phyloP scores from a whole-genome alignment of 2,113 vertebrate species.

The Mionectes macconnelli region DNA sequence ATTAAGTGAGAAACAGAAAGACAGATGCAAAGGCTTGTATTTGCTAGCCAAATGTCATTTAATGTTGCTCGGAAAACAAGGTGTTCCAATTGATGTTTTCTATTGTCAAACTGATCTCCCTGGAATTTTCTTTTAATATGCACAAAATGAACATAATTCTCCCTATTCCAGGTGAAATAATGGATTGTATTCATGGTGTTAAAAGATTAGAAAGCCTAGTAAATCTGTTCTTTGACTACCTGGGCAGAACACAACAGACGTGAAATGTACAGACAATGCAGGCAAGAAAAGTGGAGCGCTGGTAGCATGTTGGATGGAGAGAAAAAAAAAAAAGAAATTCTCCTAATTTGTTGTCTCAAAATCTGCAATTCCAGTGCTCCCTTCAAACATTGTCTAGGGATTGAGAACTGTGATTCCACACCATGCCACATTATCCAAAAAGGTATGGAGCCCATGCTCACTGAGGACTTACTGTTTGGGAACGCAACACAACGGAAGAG shows the following conservation, averaged over 20 bases:
- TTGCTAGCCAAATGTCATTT: not conserved
- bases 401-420: not conserved
- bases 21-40: not conserved
- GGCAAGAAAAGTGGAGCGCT: not conserved
- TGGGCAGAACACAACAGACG: not conserved
- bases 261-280: not conserved
- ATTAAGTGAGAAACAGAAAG: not conserved
- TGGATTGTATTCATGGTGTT: not conserved
- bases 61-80: not conserved
- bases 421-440: rapidly evolving
- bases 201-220: not conserved
- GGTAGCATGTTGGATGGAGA: rapidly evolving
- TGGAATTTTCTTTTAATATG: not conserved
- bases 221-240: not conserved
- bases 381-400: not conserved
- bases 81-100: not conserved
- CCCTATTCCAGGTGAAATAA: not conserved
- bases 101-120: not conserved
- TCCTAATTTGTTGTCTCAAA: not conserved
- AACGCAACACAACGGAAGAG: not conserved
- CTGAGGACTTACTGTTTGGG: not conserved
- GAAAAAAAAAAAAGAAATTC: rapidly evolving
- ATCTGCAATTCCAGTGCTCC: not conserved
- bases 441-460: rapidly evolving
- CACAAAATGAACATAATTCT: not conserved